Base-by-base conservation (phyloP, 2,888 invertebrate species). In the Flexamia atlantica region DNA sequence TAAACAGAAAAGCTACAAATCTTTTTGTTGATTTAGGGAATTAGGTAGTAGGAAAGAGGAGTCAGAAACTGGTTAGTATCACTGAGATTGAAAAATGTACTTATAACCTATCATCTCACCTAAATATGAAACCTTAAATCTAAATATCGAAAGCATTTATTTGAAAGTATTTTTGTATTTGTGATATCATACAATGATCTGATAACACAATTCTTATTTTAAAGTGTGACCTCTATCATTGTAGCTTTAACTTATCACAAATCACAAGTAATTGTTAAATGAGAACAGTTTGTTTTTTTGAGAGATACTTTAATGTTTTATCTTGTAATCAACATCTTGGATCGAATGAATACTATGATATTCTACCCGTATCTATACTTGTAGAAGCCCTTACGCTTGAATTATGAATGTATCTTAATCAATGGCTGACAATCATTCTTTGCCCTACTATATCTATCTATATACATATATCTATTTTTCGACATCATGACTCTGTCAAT, bases 351-450 rank as follows among this genome's bases (percentile, higher is more conserved):
- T 25, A 76, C 76, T 46, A 76, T 46, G 46, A 76, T 46, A 7
- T 50, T 76, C 46, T 76, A 76, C 7, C 46, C 76, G 36, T 76
- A 76, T 28, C 76, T 72, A 42, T 72, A 72, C 72, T 76, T 46
- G 76, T 76, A 79, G 79, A 20, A 53, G 57, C 57, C 79, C 79
- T 79, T 79, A 79, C 79, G 79, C 79, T 79, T 79, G 53, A 23
- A 79, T 57, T 28, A 46, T 76, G 46, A 46, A 36, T 79, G 79
- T 79, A 79, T 79, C 79, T 83, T 83, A 83, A 83, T 83, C 82
- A 83, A 72, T 74, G 82, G 82, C 82, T 83, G 82, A 83, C 82
- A 83, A 83, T 83, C 82, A 83, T 72, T 36, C 82, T 82, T 57
- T 74, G 60, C 82, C 74, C 57, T 83, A 74, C 82, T 83, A 83